These are phyloP conservation scores for Mixornis gularis DNA, from an alignment of 2,113 vertebrate genomes.

Conservation along the genomic window DNA sequence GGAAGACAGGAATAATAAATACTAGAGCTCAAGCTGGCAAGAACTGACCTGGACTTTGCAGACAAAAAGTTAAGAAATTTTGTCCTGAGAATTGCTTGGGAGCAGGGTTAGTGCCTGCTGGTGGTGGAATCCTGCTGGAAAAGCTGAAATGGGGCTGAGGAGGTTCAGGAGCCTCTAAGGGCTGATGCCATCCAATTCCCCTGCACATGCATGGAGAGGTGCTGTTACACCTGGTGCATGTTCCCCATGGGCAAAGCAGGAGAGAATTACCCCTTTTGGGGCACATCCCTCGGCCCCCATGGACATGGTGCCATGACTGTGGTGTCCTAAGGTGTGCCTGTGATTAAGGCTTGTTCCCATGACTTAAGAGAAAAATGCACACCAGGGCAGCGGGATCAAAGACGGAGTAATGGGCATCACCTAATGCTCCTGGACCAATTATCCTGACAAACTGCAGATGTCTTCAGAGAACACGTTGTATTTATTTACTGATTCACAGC, in stretches of 20 bases:
- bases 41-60: constrained; percentile 7
- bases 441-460: constrained; percentile 33
- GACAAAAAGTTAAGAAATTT: constrained; percentile 3
- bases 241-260: background rate
- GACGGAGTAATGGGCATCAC: background rate
- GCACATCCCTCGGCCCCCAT: background rate
- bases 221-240: background rate
- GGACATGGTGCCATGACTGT: accelerated
- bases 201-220: accelerated
- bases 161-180: accelerated
- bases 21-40: constrained; percentile 43
- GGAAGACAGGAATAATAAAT: constrained; percentile 70
- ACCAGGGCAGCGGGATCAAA: background rate
- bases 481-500: constrained; percentile 41
- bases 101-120: background rate
- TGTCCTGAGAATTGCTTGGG: background rate
- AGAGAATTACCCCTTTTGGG: background rate
- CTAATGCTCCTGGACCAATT: background rate
- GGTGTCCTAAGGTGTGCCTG: background rate
- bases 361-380: background rate
- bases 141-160: background rate
- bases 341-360: background rate
- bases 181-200: accelerated
- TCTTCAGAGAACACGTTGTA: background rate
- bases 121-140: background rate